Conservation (phyloP, 2,888 invertebrate species). For the Drosophila quasianomalipes region DNA sequence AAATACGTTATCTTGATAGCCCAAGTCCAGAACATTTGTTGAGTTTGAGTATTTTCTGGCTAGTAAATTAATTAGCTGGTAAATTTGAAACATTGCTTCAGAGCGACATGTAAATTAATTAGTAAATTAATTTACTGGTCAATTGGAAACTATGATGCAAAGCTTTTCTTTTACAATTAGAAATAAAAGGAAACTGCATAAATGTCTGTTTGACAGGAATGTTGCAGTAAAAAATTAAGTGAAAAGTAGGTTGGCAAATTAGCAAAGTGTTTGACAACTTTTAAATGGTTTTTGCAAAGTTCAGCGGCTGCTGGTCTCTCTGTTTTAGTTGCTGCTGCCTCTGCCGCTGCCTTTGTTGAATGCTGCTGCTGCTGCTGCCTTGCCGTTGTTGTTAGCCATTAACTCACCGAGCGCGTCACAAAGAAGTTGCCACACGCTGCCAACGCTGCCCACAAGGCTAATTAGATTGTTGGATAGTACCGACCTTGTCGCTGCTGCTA, state of each 20-base stretch:
- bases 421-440: conserved; percentile 34
- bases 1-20: neutral
- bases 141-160: neutral
- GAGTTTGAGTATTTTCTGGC: neutral
- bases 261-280: conserved; percentile 57
- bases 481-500: neutral
- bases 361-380: conserved; percentile 2
- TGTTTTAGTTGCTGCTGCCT: neutral
- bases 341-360: conserved; percentile 14
- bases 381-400: conserved; percentile 33
- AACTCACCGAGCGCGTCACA: conserved; percentile 38
- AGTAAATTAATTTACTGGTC: conserved; percentile 6
- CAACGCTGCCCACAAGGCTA: conserved; percentile 40
- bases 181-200: neutral
- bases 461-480: conserved; percentile 34
- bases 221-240: conserved; percentile 6
- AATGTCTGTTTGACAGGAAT: neutral
- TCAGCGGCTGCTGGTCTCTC: conserved; percentile 14
- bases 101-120: conserved; percentile 1
- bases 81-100: neutral
- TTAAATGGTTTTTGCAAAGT: conserved; percentile 54
- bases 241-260: conserved; percentile 35
- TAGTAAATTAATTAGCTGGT: conserved; percentile 2
- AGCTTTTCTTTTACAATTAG: neutral
- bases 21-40: neutral